Percentiles rank a stretch among this genome's conserved stretches.
Conservation (phyloP, 2,888 invertebrate species). For the Panzeria rudis region DNA sequence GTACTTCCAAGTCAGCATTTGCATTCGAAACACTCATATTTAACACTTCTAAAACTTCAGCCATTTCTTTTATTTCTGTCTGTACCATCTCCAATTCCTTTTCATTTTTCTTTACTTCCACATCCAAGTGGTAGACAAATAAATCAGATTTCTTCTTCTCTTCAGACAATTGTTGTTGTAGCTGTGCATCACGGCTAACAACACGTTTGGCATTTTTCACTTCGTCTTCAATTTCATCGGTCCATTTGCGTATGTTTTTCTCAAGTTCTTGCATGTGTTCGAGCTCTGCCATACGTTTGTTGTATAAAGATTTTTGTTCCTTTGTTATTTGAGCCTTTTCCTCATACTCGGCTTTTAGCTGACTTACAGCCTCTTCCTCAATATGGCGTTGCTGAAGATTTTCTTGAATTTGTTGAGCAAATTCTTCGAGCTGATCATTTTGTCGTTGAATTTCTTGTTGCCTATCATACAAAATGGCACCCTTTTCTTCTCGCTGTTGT, state of each 20-base stretch:
- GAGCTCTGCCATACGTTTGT: constrained; percentile 79
- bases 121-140: constrained; percentile 87
- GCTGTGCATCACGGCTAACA: constrained; percentile 81
- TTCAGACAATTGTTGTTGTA: constrained; percentile 82
- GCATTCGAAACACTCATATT: constrained; percentile 87
- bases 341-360: constrained; percentile 81
- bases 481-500: constrained; percentile 82
- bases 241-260: constrained; percentile 82
- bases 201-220: constrained; percentile 81
- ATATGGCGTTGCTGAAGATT: constrained; percentile 67
- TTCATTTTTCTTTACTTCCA: constrained; percentile 89
- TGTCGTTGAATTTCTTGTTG: constrained; percentile 85
- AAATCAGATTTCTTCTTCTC: constrained; percentile 85
- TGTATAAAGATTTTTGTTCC: constrained; percentile 77
- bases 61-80: constrained; percentile 88
- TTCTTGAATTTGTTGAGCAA: constrained; percentile 82
- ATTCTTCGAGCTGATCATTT: constrained; percentile 84
- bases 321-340: constrained; percentile 77
- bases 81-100: constrained; percentile 85
- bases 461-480: constrained; percentile 84
- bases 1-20: constrained; percentile 89
- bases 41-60: constrained; percentile 86
- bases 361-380: constrained; percentile 75
- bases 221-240: constrained; percentile 81
- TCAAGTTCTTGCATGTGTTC: constrained; percentile 80